phyloP scores from a whole-genome alignment of 2,113 vertebrate species.

The Alethe castanea region DNA sequence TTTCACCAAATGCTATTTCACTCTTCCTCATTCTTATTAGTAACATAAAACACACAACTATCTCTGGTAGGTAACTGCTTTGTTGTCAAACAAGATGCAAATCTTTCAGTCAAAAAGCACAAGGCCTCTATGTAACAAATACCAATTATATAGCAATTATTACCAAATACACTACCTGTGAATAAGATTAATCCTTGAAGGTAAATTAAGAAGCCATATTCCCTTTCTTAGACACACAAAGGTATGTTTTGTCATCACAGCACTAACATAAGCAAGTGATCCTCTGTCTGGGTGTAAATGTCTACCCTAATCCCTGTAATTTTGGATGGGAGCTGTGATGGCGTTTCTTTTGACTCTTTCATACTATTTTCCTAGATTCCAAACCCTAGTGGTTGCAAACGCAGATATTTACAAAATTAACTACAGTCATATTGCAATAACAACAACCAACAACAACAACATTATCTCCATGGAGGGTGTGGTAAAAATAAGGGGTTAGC shows the following conservation, averaged over 20 bases:
- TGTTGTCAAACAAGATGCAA: background rate
- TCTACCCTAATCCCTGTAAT: background rate
- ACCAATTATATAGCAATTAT: background rate
- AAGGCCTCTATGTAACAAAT: background rate
- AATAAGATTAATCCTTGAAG: background rate
- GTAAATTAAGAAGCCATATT: background rate
- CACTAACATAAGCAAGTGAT: background rate
- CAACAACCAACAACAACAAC: background rate
- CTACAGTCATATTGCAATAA: background rate
- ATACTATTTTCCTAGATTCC: background rate
- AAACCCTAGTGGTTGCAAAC: background rate
- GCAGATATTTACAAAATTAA: background rate
- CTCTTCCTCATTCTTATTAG: background rate
- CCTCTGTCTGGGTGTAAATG: background rate
- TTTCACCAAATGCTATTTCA: background rate
- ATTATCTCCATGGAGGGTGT: background rate
- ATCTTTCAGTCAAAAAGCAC: background rate
- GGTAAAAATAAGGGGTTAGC: background rate
- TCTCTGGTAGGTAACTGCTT: background rate
- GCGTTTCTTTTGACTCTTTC: background rate
- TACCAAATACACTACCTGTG: background rate
- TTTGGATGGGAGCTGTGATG: background rate
- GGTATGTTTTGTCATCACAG: background rate
- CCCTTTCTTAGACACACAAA: background rate
- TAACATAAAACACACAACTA: background rate